Base-by-base conservation (phyloP, 2,888 invertebrate genomes). In the Arenicola marina region DNA sequence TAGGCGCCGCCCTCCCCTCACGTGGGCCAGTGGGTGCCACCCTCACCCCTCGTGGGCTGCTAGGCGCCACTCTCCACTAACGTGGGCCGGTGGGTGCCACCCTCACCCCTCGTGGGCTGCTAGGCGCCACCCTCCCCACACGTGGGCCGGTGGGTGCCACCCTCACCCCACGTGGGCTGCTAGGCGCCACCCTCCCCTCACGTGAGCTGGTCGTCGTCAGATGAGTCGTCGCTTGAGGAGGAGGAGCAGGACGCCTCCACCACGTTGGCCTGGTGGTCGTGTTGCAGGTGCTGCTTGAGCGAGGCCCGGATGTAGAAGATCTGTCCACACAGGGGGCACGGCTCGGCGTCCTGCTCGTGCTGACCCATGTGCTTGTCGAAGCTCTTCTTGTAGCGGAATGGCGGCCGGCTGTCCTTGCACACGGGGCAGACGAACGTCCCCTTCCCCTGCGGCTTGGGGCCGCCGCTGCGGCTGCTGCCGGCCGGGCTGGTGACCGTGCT, bases 361-460 rank as follows among this genome's bases (percentile, higher is more conserved):
- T 64, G 63, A 15, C 53, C 45, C 28, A 66, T 56, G 46, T 66
- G 66, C 58, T 66, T 66, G 31, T 66, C 63, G 31, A 60, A 64
- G 46, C 66, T 66, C 18, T 56, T 51, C 34, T 56, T 38, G 43
- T 66, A 66, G 4, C 51, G 38, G 46, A 66, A 66, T 18, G 66
- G 66, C 4, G 63, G 54, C 44, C 66, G 51, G 26, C 24, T 48
- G 15, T 65, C 62, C 2, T 51, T 24, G 44, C 66, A 66, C 28
- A 60, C 33, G 4, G 66, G 63, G 29, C 66, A 66, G n/a, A 24
- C 29, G 46, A 48, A 65, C 4, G 60, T 54, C 29, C 54, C 54
- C 4, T 34, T 53, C 0, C 21, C 54, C 24, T 29, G 26, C 38
- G 43, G 44, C 38, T 48, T 48, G 21, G 44, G 46, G 4, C 21